A percentile compares a stretch with the other conserved stretches of the same genome.
These are phyloP conservation scores for Holacanthella duospinosa DNA, from an alignment of 2,888 invertebrate genomes.

Conservation along the genomic window DNA sequence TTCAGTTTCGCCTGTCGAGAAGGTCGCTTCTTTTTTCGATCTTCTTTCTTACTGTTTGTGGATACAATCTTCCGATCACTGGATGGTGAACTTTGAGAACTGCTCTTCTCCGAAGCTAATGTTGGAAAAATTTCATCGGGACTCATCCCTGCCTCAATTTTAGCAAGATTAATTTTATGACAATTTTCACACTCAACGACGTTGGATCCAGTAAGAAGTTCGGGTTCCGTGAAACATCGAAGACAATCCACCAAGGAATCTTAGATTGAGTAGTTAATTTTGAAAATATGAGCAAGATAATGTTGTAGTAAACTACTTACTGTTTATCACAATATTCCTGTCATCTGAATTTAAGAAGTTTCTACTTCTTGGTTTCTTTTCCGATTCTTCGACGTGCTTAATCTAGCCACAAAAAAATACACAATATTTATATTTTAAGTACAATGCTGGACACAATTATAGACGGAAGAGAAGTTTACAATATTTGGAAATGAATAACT, in stretches of 20 bases:
- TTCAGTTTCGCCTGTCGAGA: slow-evolving; percentile 17
- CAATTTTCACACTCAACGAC: slow-evolving; percentile 88
- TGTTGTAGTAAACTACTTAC: too few relatives aligned
- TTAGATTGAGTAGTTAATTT: slow-evolving; percentile 8
- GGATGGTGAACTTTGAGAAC: slow-evolving; percentile 1
- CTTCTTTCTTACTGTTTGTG: slow-evolving; percentile 7
- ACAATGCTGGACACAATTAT: too few relatives aligned
- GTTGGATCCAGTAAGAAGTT: slow-evolving; percentile 81
- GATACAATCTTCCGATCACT: neutral
- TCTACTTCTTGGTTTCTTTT: neutral
- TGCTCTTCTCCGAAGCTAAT: slow-evolving; percentile 9
- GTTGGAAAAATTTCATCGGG: slow-evolving; percentile 49
- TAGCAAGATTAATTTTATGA: slow-evolving; percentile 36
- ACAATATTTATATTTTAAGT: neutral
- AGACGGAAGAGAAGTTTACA: too few relatives aligned
- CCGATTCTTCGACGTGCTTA: neutral
- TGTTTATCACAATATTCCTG: slow-evolving; percentile 38
- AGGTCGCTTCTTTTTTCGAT: slow-evolving; percentile 16
- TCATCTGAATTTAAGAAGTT: slow-evolving; percentile 18
- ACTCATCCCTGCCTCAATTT: slow-evolving; percentile 47
- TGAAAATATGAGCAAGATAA: neutral
- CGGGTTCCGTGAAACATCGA: slow-evolving; percentile 81
- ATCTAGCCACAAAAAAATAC: neutral
- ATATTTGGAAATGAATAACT: too few relatives aligned
- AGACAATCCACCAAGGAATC: slow-evolving; percentile 71